Evolutionary conservation across 2,797 vertebrate genomes (phyloP).

Genomic region (Neomorphus geoffroyi): DNA sequence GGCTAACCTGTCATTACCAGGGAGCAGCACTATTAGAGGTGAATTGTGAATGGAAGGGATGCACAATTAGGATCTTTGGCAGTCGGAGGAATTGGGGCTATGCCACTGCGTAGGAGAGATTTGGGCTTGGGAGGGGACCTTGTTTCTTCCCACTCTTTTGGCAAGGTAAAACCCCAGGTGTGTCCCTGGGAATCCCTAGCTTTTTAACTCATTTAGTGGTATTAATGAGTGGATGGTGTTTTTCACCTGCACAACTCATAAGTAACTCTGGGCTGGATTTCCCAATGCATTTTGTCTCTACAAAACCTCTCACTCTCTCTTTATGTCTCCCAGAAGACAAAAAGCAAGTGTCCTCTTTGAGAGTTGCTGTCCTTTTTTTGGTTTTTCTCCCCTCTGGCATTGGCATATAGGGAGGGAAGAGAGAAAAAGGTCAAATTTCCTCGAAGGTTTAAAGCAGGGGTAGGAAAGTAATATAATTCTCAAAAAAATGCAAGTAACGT

Average conservation of each 20-base stretch:
- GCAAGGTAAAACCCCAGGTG: constrained; percentile 53
- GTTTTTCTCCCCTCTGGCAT: background rate
- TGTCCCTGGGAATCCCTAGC: constrained; percentile 57
- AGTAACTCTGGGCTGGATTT: background rate
- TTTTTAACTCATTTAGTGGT: constrained; percentile 4
- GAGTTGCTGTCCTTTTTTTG: background rate
- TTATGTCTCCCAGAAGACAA: background rate
- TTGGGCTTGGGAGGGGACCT: constrained; percentile 55
- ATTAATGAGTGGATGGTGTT: background rate
- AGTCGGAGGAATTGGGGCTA: background rate
- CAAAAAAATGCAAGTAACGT: background rate
- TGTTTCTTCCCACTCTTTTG: constrained; percentile 60
- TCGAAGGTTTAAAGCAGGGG: background rate
- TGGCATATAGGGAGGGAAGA: background rate
- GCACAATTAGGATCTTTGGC: background rate
- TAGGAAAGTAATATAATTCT: background rate
- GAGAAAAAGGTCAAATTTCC: constrained; percentile 25
- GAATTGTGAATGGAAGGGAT: background rate
- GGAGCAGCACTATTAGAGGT: constrained; percentile 3
- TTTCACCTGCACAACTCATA: background rate
- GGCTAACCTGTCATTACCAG: background rate
- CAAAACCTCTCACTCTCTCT: background rate
- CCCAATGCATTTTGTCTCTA: background rate
- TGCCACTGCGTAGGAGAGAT: constrained; percentile 23
- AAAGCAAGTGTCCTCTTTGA: background rate